These are phyloP conservation scores for Slavum lentiscoides DNA, from an alignment of 2,888 invertebrate species.

Conservation along the genomic window DNA sequence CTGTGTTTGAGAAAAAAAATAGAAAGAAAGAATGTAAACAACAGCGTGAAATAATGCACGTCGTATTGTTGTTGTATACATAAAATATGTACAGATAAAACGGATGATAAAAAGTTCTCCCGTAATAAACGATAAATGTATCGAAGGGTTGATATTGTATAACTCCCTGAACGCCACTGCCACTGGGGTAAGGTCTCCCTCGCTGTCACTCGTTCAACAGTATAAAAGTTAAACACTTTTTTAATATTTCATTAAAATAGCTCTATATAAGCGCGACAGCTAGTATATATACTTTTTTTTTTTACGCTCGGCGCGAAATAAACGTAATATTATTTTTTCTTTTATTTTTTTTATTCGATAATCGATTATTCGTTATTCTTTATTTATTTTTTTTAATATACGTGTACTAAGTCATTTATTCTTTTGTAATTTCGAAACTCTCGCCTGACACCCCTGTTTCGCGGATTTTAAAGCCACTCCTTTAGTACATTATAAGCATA, in stretches of 20 bases:
- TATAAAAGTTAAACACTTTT: slow-evolving; percentile 36
- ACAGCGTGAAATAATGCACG: no score
- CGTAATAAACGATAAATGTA: no score
- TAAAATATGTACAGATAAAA: no score
- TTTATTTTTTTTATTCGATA: background rate
- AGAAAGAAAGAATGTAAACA: no score
- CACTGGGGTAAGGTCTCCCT: background rate
- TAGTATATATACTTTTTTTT: background rate
- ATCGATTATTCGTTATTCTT: background rate
- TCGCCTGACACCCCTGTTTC: slow-evolving; percentile 1
- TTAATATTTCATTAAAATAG: slow-evolving; percentile 41
- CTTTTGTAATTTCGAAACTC: slow-evolving; percentile 25
- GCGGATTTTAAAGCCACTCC: slow-evolving; percentile 7
- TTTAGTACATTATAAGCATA: background rate
- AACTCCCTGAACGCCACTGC: slow-evolving; percentile 34
- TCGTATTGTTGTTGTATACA: no score
- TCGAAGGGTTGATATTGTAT: background rate
- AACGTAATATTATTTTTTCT: background rate
- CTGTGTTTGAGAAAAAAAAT: no score
- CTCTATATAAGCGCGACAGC: slow-evolving; percentile 5
- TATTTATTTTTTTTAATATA: background rate
- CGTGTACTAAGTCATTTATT: slow-evolving; percentile 17
- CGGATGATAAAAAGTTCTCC: no score
- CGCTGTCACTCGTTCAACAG: slow-evolving; percentile 1
- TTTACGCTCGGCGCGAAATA: background rate